These are phyloP conservation scores for Pteromalus puparum DNA, from an alignment of 1,140 invertebrate species.

Conservation along the genomic window DNA sequence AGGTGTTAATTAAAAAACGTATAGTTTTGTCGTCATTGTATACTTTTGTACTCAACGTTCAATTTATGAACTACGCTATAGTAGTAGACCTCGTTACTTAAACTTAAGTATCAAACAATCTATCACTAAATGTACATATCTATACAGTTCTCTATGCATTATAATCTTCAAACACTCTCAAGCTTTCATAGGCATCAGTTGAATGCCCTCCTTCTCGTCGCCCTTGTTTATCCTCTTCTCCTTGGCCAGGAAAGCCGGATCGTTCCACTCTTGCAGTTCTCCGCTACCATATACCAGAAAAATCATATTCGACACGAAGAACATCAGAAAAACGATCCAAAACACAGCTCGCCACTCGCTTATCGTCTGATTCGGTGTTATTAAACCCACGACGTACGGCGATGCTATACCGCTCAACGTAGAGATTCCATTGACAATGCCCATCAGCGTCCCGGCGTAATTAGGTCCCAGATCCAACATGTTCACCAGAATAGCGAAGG, in stretches of 20 bases:
- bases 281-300: conserved; percentile 84
- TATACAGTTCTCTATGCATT: too few relatives aligned
- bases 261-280: conserved; percentile 84
- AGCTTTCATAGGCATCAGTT: not conserved
- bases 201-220: conserved; percentile 29
- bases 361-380: conserved; percentile 83
- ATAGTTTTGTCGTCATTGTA: too few relatives aligned
- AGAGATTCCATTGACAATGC: conserved; percentile 88
- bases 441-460: conserved; percentile 89
- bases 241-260: conserved; percentile 61
- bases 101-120: too few relatives aligned
- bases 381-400: conserved; percentile 85
- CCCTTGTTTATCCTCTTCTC: conserved; percentile 36
- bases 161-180: not conserved
- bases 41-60: too few relatives aligned
- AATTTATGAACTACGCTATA: too few relatives aligned
- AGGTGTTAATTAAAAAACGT: too few relatives aligned
- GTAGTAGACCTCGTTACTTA: too few relatives aligned
- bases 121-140: too few relatives aligned
- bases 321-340: conserved; percentile 86
- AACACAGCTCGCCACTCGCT: conserved; percentile 89
- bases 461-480: conserved; percentile 89
- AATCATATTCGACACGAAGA: conserved; percentile 82
- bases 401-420: conserved; percentile 87
- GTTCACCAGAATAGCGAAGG: conserved; percentile 87